phyloP scores from a whole-genome alignment of 2,797 vertebrate species.

The Strix occidentalis region DNA sequence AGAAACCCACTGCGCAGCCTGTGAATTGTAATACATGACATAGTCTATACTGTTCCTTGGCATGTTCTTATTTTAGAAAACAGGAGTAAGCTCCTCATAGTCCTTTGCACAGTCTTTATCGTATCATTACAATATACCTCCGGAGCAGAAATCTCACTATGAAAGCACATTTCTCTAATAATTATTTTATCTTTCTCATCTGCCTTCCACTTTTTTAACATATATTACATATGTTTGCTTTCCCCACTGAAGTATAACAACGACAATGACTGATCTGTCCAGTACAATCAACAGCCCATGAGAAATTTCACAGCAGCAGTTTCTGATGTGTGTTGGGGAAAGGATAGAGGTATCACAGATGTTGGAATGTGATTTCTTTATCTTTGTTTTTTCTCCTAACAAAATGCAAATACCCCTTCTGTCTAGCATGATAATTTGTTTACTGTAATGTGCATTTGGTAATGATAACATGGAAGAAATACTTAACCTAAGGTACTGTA shows the following conservation, averaged over 20 bases:
- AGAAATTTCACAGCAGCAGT: neutral
- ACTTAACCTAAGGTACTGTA: conserved; percentile 12
- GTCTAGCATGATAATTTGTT: neutral
- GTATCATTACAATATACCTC: neutral
- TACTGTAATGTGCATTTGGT: neutral
- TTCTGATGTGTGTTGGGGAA: neutral
- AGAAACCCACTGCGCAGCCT: neutral
- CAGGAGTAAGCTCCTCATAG: neutral
- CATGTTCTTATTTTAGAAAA: neutral
- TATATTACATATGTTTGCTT: neutral
- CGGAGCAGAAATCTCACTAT: neutral
- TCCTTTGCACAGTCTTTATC: neutral
- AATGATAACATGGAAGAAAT: conserved; percentile 12
- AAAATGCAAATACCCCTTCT: neutral
- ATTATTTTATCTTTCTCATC: neutral
- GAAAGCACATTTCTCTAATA: neutral
- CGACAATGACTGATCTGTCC: neutral
- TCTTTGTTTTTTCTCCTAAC: neutral
- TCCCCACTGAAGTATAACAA: neutral
- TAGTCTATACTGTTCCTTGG: neutral
- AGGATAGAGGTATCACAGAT: neutral
- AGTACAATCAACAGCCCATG: neutral
- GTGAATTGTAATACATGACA: neutral
- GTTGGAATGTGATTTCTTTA: neutral
- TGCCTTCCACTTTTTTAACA: neutral